Evolutionary conservation across 2,888 invertebrate species (phyloP).

Genomic region (Rotaria macrura): DNA sequence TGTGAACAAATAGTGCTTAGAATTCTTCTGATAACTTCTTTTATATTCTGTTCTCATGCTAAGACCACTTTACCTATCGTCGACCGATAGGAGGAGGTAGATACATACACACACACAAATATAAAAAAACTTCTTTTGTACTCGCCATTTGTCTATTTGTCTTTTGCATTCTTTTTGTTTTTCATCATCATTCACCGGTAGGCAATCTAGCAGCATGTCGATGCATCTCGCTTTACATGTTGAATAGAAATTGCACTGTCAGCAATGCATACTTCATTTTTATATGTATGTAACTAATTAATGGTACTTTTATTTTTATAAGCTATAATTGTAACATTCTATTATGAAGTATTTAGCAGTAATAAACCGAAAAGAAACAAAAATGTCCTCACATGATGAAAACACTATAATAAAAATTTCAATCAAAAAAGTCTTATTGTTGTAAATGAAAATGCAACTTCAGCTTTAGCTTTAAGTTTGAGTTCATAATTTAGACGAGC

Average conservation of each 20-base stretch:
- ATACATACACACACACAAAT: not conserved
- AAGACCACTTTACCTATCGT: not conserved
- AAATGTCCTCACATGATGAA: not conserved
- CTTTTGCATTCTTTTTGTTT: too few relatives aligned
- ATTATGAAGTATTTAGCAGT: not conserved
- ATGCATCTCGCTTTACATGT: not conserved
- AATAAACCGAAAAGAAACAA: not conserved
- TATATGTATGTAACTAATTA: not conserved
- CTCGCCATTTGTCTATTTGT: not conserved
- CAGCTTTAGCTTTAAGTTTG: not conserved
- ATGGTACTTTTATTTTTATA: not conserved
- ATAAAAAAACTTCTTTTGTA: not conserved
- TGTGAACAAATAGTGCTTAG: not conserved
- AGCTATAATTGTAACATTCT: not conserved
- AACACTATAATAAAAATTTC: not conserved
- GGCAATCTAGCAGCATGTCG: not conserved
- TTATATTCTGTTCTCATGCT: not conserved
- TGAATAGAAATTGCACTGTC: not conserved
- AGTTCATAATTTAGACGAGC: not conserved
- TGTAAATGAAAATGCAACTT: not conserved
- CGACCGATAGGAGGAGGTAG: not conserved
- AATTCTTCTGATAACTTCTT: not conserved
- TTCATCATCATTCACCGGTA: not conserved
- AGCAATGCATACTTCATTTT: not conserved
- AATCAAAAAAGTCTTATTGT: not conserved